Conservation (phyloP, 2,113 vertebrate species). For the Chrysemys picta region DNA sequence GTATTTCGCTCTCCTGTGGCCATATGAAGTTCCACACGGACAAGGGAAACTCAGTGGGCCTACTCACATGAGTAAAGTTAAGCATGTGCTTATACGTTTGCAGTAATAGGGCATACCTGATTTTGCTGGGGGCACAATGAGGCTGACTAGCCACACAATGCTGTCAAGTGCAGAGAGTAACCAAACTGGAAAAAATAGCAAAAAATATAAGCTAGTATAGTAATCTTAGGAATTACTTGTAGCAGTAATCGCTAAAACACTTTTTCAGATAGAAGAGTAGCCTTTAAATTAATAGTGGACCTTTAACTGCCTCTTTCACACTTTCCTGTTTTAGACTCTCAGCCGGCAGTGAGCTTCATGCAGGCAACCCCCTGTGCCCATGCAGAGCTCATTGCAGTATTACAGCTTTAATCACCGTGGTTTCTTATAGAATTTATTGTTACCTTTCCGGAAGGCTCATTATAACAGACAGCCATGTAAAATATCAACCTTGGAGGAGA, state of each 20-base stretch:
- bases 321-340: slow-evolving; percentile 39
- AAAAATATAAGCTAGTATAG: neutral
- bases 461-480: slow-evolving; percentile 40
- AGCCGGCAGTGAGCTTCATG: slow-evolving; percentile 27
- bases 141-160: neutral
- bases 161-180: neutral
- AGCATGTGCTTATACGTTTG: neutral
- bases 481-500: slow-evolving; percentile 31
- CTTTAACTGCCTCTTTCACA: slow-evolving; percentile 38
- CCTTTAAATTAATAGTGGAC: slow-evolving; percentile 27
- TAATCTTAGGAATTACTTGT: slow-evolving; percentile 51
- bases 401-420: slow-evolving; percentile 44
- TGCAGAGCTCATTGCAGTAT: slow-evolving; percentile 36
- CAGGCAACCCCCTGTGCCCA: slow-evolving; percentile 36
- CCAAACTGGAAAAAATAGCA: slow-evolving; percentile 16
- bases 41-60: neutral
- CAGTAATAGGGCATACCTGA: neutral
- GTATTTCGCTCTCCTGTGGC: neutral
- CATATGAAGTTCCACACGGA: neutral
- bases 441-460: slow-evolving; percentile 58
- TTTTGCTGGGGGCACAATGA: neutral
- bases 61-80: neutral
- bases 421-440: slow-evolving; percentile 50
- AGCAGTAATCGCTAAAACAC: slow-evolving; percentile 38
- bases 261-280: neutral